These are phyloP conservation scores for Arvicanthis niloticus DNA, from an alignment of 2,113 vertebrate genomes.

Conservation along the genomic window DNA sequence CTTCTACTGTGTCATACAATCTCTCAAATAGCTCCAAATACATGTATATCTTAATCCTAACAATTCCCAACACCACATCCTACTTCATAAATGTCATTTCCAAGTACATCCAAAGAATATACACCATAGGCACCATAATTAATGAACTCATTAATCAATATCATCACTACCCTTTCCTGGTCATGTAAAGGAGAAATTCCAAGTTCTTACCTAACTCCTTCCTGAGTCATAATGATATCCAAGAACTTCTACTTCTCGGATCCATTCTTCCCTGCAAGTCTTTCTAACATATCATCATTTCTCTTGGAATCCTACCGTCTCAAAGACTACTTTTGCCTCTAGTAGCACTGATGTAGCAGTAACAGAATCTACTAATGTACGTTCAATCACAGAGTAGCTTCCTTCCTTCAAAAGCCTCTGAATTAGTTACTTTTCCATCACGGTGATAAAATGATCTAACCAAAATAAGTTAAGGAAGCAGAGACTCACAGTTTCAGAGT, in stretches of 20 bases:
- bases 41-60: neutral
- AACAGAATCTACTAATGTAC: neutral
- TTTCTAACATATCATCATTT: neutral
- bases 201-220: neutral
- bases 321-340: neutral
- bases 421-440: neutral
- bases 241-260: slow-evolving; percentile 14
- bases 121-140: neutral
- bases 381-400: slow-evolving; percentile 1
- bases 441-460: neutral
- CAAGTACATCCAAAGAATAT: slow-evolving; percentile 5
- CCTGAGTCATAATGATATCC: neutral
- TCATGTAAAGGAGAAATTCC: neutral
- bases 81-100: neutral
- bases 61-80: neutral
- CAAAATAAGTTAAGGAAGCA: neutral
- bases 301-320: slow-evolving; percentile 12
- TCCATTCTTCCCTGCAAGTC: neutral
- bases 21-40: neutral
- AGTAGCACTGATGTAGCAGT: neutral
- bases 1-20: neutral
- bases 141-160: neutral
- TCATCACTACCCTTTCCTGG: neutral
- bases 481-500: neutral
- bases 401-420: neutral